Percentiles rank a stretch among this genome's conserved stretches.
phyloP scores from a whole-genome alignment of 2,888 invertebrate genomes.

The Caenorhabditis zanzibari region DNA sequence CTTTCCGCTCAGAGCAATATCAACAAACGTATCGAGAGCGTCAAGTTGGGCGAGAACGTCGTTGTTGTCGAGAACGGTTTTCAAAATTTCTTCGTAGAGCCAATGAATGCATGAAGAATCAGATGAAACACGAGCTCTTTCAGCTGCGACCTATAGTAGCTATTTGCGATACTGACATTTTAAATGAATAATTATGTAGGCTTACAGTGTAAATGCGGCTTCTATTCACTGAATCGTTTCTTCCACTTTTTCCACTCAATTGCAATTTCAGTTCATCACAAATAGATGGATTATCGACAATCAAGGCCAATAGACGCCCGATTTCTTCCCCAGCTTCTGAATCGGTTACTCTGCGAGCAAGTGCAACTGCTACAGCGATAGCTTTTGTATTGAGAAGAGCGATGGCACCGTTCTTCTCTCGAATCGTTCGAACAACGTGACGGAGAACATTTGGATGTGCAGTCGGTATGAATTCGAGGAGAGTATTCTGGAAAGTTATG shows the following conservation, averaged over 20 bases:
- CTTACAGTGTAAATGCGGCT: conserved; percentile 35
- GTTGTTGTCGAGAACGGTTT: neutral
- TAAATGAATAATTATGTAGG: neutral
- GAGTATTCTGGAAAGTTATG: conserved; percentile 8
- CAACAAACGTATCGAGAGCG: conserved; percentile 44
- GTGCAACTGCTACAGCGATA: conserved; percentile 63
- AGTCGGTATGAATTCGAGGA: conserved; percentile 56
- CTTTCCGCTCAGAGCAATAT: conserved; percentile 43
- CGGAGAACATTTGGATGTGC: conserved; percentile 48
- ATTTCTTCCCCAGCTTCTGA: conserved; percentile 39
- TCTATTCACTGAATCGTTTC: neutral
- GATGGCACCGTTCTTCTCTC: conserved; percentile 16
- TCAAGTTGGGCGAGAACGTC: conserved; percentile 57
- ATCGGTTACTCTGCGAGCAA: conserved; percentile 63
- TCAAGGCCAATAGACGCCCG: conserved; percentile 15
- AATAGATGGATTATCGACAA: conserved; percentile 36
- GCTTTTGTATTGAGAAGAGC: conserved; percentile 35
- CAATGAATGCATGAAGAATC: conserved; percentile 29
- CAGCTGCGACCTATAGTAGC: conserved; percentile 30
- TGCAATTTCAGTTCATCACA: conserved; percentile 46
- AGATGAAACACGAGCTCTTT: conserved; percentile 11
- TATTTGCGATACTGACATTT: neutral
- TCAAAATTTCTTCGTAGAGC: conserved; percentile 34
- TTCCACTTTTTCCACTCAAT: conserved; percentile 14
- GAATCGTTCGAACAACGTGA: conserved; percentile 31